These are phyloP conservation scores for Tryphoninae sp. DNA, from an alignment of 2,888 invertebrate genomes.

Conservation along the genomic window DNA sequence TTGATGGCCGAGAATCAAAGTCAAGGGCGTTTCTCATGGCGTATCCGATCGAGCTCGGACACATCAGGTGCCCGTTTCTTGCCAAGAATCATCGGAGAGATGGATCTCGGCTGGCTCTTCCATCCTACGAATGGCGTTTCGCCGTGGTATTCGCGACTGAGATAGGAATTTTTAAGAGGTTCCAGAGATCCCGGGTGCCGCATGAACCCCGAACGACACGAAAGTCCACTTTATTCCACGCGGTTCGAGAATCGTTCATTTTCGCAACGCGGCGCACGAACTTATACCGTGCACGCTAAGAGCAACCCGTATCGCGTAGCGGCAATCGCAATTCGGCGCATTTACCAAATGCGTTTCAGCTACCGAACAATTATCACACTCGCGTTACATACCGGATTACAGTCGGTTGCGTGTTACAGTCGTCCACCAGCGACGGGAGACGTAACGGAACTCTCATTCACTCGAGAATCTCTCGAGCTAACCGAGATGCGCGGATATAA, in stretches of 20 bases:
- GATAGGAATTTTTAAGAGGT: slow-evolving; percentile 37
- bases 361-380: slow-evolving; percentile 15
- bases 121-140: slow-evolving; percentile 35
- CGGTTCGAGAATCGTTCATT: slow-evolving; percentile 2
- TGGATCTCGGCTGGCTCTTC: slow-evolving; percentile 11
- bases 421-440: background rate
- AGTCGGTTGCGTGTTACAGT: background rate
- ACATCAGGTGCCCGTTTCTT: slow-evolving; percentile 24
- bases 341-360: background rate
- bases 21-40: background rate
- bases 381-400: background rate
- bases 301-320: background rate
- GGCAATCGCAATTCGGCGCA: background rate
- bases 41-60: slow-evolving; percentile 5
- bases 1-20: background rate
- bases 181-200: slow-evolving; percentile 16
- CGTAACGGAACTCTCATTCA: slow-evolving; percentile 8
- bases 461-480: background rate
- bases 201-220: slow-evolving; percentile 39
- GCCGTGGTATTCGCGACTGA: slow-evolving; percentile 22
- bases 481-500: background rate
- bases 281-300: background rate
- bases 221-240: slow-evolving; percentile 49
- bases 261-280: background rate
- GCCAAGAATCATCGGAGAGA: slow-evolving; percentile 19